A percentile compares a stretch with the other conserved stretches of the same genome.
Conservation (phyloP, 2,113 vertebrate species). For the Aix galericulata region DNA sequence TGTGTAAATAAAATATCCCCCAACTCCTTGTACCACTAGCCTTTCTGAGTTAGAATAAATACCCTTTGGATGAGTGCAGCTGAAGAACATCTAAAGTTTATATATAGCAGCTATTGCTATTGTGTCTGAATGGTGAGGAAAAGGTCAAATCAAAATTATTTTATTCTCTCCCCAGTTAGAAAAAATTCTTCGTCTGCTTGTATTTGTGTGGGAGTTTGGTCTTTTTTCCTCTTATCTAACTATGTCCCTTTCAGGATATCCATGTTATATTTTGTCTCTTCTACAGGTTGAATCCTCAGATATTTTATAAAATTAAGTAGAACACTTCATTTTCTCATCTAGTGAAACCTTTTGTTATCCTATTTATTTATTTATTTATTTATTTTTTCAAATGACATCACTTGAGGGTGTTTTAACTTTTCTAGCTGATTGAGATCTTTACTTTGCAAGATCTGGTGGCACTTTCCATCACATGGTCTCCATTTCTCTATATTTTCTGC, state of each 20-base stretch:
- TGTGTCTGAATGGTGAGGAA: background rate
- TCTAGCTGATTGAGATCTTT: background rate
- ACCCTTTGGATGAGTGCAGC: background rate
- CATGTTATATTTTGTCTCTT: background rate
- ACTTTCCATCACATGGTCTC: background rate
- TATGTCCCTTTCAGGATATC: background rate
- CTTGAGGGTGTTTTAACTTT: background rate
- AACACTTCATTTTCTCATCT: background rate
- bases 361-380: background rate
- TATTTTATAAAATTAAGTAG: background rate
- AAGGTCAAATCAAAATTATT: background rate
- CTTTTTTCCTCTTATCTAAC: background rate
- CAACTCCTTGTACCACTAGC: constrained; percentile 7
- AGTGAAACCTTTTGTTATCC: background rate
- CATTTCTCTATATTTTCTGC: background rate
- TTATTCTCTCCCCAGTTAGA: background rate
- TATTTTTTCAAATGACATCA: background rate
- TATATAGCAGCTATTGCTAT: constrained; percentile 10
- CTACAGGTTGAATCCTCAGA: background rate
- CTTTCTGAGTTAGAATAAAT: constrained; percentile 17
- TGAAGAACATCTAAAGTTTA: constrained; percentile 14
- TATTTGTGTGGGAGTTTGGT: background rate
- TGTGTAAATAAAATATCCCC: constrained; percentile 33
- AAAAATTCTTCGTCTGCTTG: background rate
- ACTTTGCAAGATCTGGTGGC: background rate